phyloP scores from a whole-genome alignment of 2,113 vertebrate species.

The Artemisiospiza belli region DNA sequence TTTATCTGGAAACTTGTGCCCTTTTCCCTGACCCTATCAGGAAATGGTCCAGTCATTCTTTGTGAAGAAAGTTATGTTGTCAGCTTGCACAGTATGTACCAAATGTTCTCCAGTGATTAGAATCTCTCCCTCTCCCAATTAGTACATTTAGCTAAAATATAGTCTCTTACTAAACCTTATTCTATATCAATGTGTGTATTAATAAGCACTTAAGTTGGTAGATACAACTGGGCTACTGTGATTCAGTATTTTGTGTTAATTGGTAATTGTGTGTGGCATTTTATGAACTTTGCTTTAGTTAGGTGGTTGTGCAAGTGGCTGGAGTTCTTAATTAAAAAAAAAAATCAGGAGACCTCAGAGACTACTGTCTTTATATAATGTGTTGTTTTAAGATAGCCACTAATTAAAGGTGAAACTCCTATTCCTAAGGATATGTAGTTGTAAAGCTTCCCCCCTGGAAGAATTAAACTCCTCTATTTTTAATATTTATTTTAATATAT shows the following conservation, averaged over 20 bases:
- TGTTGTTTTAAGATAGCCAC: not conserved
- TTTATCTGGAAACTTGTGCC: not conserved
- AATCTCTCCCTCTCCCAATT: accelerated
- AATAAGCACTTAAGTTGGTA: not conserved
- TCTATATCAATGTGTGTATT: not conserved
- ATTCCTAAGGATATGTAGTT: not conserved
- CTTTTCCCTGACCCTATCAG: not conserved
- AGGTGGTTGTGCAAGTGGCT: not conserved
- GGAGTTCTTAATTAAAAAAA: not conserved
- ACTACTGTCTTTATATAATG: not conserved
- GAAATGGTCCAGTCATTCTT: not conserved
- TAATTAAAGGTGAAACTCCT: not conserved
- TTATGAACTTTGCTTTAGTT: not conserved
- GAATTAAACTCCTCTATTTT: not conserved
- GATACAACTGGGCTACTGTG: not conserved
- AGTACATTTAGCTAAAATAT: not conserved
- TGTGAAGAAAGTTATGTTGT: not conserved
- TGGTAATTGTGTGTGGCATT: not conserved
- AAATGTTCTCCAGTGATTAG: not conserved
- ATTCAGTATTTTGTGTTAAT: not conserved
- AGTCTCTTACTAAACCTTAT: not conserved
- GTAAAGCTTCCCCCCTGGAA: not conserved
- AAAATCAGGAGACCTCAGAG: not conserved
- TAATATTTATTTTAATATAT: not conserved
- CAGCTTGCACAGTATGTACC: not conserved